Evolutionary conservation across 2,888 invertebrate species (phyloP).

Genomic region (Carpatolechia fugitivella): DNA sequence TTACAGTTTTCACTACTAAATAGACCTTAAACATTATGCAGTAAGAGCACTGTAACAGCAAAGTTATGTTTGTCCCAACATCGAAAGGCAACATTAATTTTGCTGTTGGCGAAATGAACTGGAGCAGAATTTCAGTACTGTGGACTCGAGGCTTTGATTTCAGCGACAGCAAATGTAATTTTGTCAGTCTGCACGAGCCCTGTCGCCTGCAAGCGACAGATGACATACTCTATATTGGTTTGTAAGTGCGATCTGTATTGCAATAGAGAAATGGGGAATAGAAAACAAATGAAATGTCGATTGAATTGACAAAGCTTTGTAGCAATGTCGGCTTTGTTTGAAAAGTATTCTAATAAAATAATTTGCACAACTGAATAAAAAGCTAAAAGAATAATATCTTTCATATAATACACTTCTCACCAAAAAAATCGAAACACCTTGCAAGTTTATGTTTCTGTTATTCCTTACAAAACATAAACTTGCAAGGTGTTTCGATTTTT

Average conservation of each 20-base stretch:
- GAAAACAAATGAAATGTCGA: neutral
- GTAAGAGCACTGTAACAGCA: neutral
- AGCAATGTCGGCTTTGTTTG: too few species aligned
- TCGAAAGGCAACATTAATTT: neutral
- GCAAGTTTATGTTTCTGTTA: too few species aligned
- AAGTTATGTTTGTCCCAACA: neutral
- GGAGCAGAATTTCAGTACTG: neutral
- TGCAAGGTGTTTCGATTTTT: too few species aligned
- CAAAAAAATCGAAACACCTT: too few species aligned
- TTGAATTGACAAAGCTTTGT: too few species aligned
- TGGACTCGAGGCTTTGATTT: neutral
- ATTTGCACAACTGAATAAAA: too few species aligned
- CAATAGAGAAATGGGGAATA: neutral
- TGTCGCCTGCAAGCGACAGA: slow-evolving; percentile 42
- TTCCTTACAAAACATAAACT: too few species aligned
- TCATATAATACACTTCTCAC: too few species aligned
- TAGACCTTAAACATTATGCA: neutral
- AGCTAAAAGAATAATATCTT: too few species aligned
- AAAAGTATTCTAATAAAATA: too few species aligned
- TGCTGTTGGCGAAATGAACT: too few species aligned
- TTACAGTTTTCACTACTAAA: neutral
- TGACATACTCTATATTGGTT: slow-evolving; percentile 43
- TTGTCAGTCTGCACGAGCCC: neutral
- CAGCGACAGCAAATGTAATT: slow-evolving; percentile 1
- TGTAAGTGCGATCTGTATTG: neutral